phyloP scores from a whole-genome alignment of 1,140 invertebrate genomes.

The Sarcophaga bullata region DNA sequence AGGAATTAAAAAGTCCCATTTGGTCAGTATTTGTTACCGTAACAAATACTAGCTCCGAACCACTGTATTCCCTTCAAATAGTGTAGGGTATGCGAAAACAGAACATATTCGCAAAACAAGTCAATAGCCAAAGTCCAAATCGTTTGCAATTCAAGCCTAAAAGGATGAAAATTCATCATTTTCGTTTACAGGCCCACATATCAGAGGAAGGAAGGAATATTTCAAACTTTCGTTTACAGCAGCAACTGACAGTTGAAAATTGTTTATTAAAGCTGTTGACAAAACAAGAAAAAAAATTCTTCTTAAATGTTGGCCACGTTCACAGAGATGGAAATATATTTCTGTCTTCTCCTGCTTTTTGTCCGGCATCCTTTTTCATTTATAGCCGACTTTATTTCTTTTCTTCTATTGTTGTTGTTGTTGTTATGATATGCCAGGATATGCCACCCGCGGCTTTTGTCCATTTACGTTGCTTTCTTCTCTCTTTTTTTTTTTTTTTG shows the following conservation, averaged over 20 bases:
- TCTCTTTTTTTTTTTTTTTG: background rate
- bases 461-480: background rate
- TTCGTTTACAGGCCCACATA: background rate
- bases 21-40: too few species aligned
- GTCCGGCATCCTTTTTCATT: background rate
- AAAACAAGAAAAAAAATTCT: too few species aligned
- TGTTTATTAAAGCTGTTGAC: too few species aligned
- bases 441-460: conserved; percentile 30
- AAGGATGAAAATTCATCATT: conserved; percentile 62
- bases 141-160: conserved; percentile 48
- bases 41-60: too few species aligned
- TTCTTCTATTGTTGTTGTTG: conserved; percentile 22
- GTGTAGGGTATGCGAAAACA: too few species aligned
- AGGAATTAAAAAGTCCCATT: too few species aligned
- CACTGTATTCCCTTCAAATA: too few species aligned
- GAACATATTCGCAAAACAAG: too few species aligned
- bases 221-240: background rate
- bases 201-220: background rate
- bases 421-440: conserved; percentile 2
- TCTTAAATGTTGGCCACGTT: too few species aligned
- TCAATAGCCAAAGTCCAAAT: background rate
- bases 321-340: too few species aligned
- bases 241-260: too few species aligned
- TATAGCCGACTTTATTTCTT: background rate
- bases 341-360: too few species aligned